phyloP scores from a whole-genome alignment of 1,140 invertebrate species.

The Macrobrachium rosenbergii region DNA sequence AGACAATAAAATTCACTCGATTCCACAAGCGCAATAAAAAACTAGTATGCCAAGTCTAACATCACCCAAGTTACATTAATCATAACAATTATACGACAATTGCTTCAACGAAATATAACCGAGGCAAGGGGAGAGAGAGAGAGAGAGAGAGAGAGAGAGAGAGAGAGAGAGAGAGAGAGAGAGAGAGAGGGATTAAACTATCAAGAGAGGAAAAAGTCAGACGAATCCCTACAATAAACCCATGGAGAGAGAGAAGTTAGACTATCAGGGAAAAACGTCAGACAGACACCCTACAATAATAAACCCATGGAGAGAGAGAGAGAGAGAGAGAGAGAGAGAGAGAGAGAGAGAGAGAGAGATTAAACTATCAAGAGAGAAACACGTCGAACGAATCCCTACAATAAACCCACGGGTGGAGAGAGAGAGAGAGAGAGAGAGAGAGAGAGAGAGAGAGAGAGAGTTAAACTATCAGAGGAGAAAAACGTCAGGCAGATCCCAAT shows the following conservation, averaged over 20 bases:
- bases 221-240: neutral
- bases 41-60: too few relatives aligned
- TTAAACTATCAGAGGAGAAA: neutral
- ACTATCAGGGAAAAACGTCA: too few relatives aligned
- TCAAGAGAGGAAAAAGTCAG: neutral
- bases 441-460: slow-evolving; percentile 1
- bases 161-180: neutral
- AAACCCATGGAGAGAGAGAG: slow-evolving; percentile 7
- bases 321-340: slow-evolving; percentile 36
- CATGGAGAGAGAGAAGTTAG: neutral
- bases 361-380: neutral
- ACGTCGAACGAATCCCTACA: neutral
- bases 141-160: slow-evolving; percentile 20
- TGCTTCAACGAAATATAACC: too few relatives aligned
- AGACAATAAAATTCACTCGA: too few relatives aligned
- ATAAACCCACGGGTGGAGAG: slow-evolving; percentile 11
- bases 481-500: neutral
- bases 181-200: too few relatives aligned
- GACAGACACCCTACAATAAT: too few relatives aligned
- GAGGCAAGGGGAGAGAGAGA: slow-evolving; percentile 13
- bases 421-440: slow-evolving; percentile 20
- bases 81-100: too few relatives aligned
- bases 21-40: too few relatives aligned
- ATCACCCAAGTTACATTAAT: too few relatives aligned
- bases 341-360: slow-evolving; percentile 39